phyloP scores from a whole-genome alignment of 2,113 vertebrate genomes.

The Silurus glanis region DNA sequence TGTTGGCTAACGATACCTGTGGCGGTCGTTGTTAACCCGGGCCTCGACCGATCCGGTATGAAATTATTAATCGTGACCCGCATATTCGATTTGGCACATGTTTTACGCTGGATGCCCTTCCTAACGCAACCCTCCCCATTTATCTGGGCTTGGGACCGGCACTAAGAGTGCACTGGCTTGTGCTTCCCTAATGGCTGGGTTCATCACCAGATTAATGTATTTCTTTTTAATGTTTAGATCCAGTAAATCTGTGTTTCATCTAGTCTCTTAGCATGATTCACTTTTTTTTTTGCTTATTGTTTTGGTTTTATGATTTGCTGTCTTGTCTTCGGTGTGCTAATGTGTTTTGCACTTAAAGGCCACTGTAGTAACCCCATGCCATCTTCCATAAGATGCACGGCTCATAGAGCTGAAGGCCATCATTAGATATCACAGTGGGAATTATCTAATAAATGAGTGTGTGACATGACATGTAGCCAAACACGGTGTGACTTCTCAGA shows the following conservation, averaged over 20 bases:
- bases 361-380: background rate
- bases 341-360: background rate
- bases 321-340: background rate
- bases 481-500: slow-evolving; percentile 11
- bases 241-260: background rate
- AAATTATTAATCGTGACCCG: too few relatives aligned
- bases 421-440: background rate
- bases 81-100: too few relatives aligned
- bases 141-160: too few relatives aligned
- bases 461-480: slow-evolving; percentile 12
- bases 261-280: background rate
- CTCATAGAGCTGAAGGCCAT: slow-evolving; percentile 12
- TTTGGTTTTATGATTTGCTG: background rate
- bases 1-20: too few relatives aligned
- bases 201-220: background rate
- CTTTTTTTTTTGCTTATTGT: background rate
- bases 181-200: too few relatives aligned
- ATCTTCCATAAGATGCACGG: background rate
- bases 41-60: too few relatives aligned
- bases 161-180: too few relatives aligned
- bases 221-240: background rate
- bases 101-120: too few relatives aligned
- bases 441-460: background rate
- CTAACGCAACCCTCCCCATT: too few relatives aligned
- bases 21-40: too few relatives aligned